phyloP scores from a whole-genome alignment of 2,113 vertebrate species.

The Anarhynchus alexandrinus region DNA sequence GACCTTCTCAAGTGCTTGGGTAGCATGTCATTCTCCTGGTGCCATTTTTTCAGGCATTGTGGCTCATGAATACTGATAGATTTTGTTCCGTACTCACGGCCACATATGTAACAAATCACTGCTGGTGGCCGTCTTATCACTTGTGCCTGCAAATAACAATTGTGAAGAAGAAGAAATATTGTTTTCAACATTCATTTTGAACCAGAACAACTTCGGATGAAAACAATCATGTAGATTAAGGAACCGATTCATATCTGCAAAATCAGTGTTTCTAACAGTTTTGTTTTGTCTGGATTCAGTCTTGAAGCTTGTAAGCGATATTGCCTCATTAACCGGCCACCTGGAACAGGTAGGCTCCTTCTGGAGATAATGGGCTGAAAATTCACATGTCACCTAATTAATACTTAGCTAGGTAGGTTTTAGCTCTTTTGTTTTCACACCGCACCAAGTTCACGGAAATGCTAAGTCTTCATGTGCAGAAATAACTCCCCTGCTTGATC shows the following conservation, averaged over 20 bases:
- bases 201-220: background rate
- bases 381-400: background rate
- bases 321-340: background rate
- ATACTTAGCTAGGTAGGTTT: background rate
- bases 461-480: background rate
- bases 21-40: conserved; percentile 71
- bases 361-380: background rate
- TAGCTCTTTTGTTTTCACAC: background rate
- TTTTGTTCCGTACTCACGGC: conserved; percentile 76
- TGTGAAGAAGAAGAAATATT: background rate
- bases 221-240: background rate
- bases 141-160: conserved; percentile 63
- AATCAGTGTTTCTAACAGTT: background rate
- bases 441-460: background rate
- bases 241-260: background rate
- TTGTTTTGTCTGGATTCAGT: background rate
- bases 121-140: conserved; percentile 60
- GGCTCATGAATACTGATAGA: conserved; percentile 79
- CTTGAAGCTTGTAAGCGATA: background rate
- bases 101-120: conserved; percentile 76
- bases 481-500: background rate
- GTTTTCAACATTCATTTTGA: background rate
- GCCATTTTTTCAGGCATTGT: conserved; percentile 81
- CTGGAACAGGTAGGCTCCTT: background rate
- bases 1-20: conserved; percentile 70